Percentiles rank a stretch among this genome's conserved stretches.
These are phyloP conservation scores for Cataglyphis hispanica DNA, from an alignment of 1,140 invertebrate genomes.

Conservation along the genomic window DNA sequence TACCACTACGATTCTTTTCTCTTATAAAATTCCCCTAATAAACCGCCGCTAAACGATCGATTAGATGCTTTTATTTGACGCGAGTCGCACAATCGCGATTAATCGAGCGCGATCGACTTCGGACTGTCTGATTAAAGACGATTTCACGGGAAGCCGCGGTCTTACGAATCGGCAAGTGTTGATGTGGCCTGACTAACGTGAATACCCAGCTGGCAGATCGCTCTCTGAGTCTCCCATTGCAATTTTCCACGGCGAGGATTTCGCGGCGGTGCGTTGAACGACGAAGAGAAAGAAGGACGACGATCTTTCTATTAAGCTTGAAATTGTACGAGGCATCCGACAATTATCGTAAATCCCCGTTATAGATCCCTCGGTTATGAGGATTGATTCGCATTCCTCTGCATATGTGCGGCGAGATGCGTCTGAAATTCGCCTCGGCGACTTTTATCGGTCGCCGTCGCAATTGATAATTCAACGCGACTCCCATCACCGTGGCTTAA, in stretches of 20 bases:
- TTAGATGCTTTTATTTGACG: slow-evolving; percentile 30
- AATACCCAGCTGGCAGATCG: background rate
- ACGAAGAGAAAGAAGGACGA: slow-evolving; percentile 8
- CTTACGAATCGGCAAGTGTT: slow-evolving; percentile 39
- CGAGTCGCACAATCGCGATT: slow-evolving; percentile 17
- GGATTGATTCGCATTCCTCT: slow-evolving; percentile 66
- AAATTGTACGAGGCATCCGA: slow-evolving; percentile 75
- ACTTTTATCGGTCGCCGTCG: slow-evolving; percentile 63
- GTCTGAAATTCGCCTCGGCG: slow-evolving; percentile 46
- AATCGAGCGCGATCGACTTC: slow-evolving; percentile 41
- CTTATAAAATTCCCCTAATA: background rate
- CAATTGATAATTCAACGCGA: slow-evolving; percentile 72
- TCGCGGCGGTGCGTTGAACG: slow-evolving; percentile 17
- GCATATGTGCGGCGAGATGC: slow-evolving; percentile 42
- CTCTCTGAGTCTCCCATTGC: background rate
- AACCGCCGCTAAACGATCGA: background rate
- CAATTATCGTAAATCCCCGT: slow-evolving; percentile 77
- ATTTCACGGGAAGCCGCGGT: slow-evolving; percentile 59
- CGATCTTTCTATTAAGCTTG: slow-evolving; percentile 68
- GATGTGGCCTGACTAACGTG: slow-evolving; percentile 58
- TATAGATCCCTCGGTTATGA: slow-evolving; percentile 50
- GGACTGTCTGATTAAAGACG: slow-evolving; percentile 63
- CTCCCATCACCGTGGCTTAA: slow-evolving; percentile 69
- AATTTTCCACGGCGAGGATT: slow-evolving; percentile 58
- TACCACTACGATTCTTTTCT: background rate